Evolutionary conservation across 2,888 invertebrate genomes (phyloP).

Genomic region (Pemphredon lugubris): DNA sequence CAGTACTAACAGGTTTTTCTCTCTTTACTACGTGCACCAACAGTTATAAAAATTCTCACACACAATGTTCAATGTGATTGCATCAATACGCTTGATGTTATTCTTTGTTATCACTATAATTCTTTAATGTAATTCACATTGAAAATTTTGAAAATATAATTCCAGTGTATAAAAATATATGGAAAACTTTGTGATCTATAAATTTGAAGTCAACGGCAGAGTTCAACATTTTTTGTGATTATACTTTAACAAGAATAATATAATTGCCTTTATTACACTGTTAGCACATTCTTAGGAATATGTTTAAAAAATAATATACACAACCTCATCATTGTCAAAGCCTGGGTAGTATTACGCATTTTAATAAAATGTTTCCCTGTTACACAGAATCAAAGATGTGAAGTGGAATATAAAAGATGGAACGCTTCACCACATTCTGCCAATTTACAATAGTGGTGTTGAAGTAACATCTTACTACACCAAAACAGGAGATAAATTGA

Average conservation of each 20-base stretch:
- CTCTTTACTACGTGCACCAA: slow-evolving; percentile 55
- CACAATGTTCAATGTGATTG: slow-evolving; percentile 22
- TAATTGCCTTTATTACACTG: neutral
- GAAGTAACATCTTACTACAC: slow-evolving; percentile 78
- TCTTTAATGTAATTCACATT: no score
- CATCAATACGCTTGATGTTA: slow-evolving; percentile 23
- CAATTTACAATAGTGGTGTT: slow-evolving; percentile 75
- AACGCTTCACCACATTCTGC: slow-evolving; percentile 77
- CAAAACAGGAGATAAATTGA: slow-evolving; percentile 79
- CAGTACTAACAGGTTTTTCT: slow-evolving; percentile 76
- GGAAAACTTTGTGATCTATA: neutral
- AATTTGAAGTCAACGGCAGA: neutral
- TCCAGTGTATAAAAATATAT: slow-evolving; percentile 6
- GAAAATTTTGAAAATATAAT: no score
- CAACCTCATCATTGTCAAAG: no score
- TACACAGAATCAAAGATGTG: slow-evolving; percentile 75
- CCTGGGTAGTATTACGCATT: neutral
- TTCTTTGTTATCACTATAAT: no score
- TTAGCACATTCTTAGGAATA: neutral
- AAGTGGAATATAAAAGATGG: slow-evolving; percentile 79
- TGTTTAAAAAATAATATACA: slow-evolving; percentile 7
- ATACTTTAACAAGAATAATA: neutral
- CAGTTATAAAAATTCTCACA: no score
- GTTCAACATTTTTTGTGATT: neutral
- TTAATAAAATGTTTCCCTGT: slow-evolving; percentile 25